A percentile compares a stretch with the other conserved stretches of the same genome.
Conservation (phyloP, 2,888 invertebrate genomes). For the Cosmia pyralina region DNA sequence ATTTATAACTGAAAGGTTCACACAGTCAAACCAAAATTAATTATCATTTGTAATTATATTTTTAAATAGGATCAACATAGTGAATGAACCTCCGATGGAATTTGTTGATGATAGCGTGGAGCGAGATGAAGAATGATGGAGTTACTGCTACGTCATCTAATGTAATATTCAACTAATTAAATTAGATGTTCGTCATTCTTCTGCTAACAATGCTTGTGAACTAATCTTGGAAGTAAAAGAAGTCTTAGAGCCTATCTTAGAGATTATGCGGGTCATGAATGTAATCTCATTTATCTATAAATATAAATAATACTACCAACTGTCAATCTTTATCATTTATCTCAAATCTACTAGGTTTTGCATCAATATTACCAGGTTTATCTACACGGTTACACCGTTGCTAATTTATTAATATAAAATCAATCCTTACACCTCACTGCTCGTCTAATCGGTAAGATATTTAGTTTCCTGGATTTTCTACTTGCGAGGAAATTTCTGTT, state of each 20-base stretch:
- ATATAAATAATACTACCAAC: not conserved
- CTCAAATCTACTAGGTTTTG: not conserved
- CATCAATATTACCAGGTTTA: not conserved
- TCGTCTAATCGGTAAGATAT: not conserved
- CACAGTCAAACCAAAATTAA: constrained; percentile 42
- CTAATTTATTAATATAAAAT: constrained; percentile 1
- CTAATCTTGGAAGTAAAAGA: constrained; percentile 21
- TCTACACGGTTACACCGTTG: not conserved
- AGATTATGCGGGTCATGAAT: constrained; percentile 7
- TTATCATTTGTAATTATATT: constrained; percentile 51
- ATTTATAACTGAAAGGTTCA: constrained; percentile 48
- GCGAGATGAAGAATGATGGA: constrained; percentile 12
- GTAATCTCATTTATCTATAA: not conserved
- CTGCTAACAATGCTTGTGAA: constrained; percentile 46
- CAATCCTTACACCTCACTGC: too few species aligned
- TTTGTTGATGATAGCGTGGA: constrained; percentile 48
- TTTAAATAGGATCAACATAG: constrained; percentile 35
- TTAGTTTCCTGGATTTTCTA: not conserved
- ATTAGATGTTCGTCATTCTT: constrained; percentile 48
- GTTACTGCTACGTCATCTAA: constrained; percentile 47
- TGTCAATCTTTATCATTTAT: not conserved
- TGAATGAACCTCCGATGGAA: constrained; percentile 46
- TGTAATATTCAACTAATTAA: constrained; percentile 52
- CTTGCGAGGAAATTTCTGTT: not conserved
- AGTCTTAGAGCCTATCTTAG: not conserved